Conservation (phyloP, 2,888 invertebrate genomes). For the Cataglyphis cursor region DNA sequence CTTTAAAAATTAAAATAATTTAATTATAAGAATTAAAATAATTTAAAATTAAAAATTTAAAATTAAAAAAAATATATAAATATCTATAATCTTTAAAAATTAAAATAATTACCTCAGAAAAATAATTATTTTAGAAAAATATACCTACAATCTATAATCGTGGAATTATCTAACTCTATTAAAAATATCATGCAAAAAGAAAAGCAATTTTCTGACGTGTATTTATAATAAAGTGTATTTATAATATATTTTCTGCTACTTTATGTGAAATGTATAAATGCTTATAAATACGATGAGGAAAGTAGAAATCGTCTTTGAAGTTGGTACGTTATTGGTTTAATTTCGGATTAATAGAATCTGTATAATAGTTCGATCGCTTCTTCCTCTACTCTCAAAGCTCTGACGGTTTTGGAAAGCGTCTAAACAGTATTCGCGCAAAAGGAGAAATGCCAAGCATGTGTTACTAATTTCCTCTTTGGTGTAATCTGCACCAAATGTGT, state of each 20-base stretch:
- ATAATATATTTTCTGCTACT: not conserved
- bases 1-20: conserved; percentile 1
- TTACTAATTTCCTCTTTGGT: conserved; percentile 3
- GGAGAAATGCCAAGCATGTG: conserved; percentile 1
- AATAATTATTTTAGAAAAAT: not conserved
- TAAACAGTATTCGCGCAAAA: conserved; percentile 1
- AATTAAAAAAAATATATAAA: not conserved
- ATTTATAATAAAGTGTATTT: not conserved
- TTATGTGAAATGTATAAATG: not conserved
- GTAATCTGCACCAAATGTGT: not conserved
- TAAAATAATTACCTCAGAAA: not conserved
- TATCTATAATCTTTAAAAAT: conserved; percentile 1
- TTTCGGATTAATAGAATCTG: conserved; percentile 25
- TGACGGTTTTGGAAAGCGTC: not conserved
- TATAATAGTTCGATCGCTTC: not conserved
- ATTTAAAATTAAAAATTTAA: not conserved
- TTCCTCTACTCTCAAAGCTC: conserved; percentile 19
- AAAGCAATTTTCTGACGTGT: not conserved
- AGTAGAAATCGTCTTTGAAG: not conserved
- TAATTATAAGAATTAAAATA: too few species aligned
- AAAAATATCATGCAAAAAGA: not conserved
- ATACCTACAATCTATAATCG: not conserved
- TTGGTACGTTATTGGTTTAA: not conserved
- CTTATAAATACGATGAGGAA: not conserved
- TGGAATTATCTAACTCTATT: not conserved